Evolutionary conservation across 35 echinoderm and acorn worm genomes (phyloP), one percentile per base, ranked within the genome.

Genomic region (Apostichopus japonicus): DNA sequence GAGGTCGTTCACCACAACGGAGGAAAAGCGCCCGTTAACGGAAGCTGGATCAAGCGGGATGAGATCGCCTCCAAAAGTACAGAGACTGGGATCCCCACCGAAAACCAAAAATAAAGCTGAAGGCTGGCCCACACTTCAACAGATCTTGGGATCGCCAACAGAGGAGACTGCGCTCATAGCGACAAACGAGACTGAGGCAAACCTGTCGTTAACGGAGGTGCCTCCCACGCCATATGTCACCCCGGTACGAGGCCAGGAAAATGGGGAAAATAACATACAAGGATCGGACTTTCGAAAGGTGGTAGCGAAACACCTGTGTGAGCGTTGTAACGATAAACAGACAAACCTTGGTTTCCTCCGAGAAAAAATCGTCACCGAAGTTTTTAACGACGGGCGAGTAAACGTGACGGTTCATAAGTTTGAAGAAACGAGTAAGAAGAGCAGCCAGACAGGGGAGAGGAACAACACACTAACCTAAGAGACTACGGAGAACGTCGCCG

Each of bases 191-290:
- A 56, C 22, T 19, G 19, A 87, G 17, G 33, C 4, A 16, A 87
- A 23, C 33, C 19, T 11, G 8, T 33, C 27, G 27, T 1, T 33
- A 33, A 33, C 27, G 27, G 27, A 33, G 27, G 2, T 1, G 27
- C 83, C 83, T 6, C 83, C 83, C 17, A 87, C 83, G 1, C 83
- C 83, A 22, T 52, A 10, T 24, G 83, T 65, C 25, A 87, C 55
- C 33, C 83, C 83, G 58, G 44, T 87, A 52, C 4, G 83, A 87
- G 55, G 83, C 78, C 13, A 0, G 63, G 17, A 67, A 4, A 67
- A 33, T 33, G 25, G 27, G 27, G 27, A 33, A 33, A 33, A 33
- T 33, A 33, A 1, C 27, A 33, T 33, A 33, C 27, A 0, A 33
- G 1, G 2, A 33, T 33, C 27, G 27, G 27, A 33, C 27, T 33